These are phyloP conservation scores for Pomacea canaliculata DNA, from an alignment of 2,888 invertebrate genomes.

Conservation along the genomic window DNA sequence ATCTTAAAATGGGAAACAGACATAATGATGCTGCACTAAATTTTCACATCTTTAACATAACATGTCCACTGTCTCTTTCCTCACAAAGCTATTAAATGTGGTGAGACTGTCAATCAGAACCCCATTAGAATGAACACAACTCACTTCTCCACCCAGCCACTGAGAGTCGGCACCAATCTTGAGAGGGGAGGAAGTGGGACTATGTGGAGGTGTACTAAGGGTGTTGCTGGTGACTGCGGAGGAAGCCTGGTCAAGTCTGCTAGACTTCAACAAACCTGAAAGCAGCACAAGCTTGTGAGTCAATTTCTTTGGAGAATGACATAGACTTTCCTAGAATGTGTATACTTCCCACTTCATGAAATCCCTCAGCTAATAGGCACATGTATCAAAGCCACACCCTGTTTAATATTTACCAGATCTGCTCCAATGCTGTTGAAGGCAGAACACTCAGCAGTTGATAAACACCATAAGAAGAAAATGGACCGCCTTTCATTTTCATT, in stretches of 20 bases:
- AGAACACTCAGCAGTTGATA: too few species aligned
- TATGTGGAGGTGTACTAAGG: slow-evolving; percentile 28
- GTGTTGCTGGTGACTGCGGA: slow-evolving; percentile 9
- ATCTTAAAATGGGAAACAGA: neutral
- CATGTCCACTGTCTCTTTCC: too few species aligned
- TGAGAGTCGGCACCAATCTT: slow-evolving; percentile 38
- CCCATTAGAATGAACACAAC: too few species aligned
- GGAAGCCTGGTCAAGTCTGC: slow-evolving; percentile 21
- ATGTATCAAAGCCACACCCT: too few species aligned
- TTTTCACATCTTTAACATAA: too few species aligned
- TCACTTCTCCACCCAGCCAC: slow-evolving; percentile 82
- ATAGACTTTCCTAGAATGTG: neutral
- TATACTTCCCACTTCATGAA: neutral
- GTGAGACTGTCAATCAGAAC: too few species aligned
- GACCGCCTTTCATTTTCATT: neutral
- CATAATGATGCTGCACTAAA: neutral
- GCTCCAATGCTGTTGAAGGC: too few species aligned
- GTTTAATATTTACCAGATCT: too few species aligned
- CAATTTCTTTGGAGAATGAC: too few species aligned
- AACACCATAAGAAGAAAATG: too few species aligned
- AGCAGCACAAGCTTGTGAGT: neutral
- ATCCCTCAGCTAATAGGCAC: too few species aligned
- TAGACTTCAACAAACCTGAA: slow-evolving; percentile 27
- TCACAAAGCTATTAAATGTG: too few species aligned
- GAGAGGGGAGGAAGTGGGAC: slow-evolving; percentile 28